Percentiles rank a stretch among this genome's conserved stretches.
These are phyloP conservation scores for Hippopotamus amphibius DNA, from an alignment of 2,113 vertebrate genomes.

Conservation along the genomic window DNA sequence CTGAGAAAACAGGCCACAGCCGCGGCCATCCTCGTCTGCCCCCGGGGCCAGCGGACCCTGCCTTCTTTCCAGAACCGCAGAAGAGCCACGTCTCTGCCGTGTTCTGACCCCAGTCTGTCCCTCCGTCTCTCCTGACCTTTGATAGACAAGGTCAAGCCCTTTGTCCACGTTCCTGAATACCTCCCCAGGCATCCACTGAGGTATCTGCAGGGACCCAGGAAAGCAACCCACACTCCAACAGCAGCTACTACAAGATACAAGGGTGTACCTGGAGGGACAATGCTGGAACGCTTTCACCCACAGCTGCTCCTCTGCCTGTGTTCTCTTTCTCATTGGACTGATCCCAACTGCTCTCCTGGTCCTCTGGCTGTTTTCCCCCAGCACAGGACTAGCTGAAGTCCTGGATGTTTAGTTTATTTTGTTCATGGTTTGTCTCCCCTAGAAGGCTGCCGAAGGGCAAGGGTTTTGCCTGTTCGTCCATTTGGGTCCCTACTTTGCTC, in stretches of 20 bases:
- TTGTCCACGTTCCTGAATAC: not conserved
- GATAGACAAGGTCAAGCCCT: not conserved
- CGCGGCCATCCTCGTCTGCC: accelerated
- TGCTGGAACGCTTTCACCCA: accelerated
- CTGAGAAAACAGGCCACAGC: not conserved
- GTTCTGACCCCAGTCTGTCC: not conserved
- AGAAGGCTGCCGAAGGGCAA: not conserved
- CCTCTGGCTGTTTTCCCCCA: not conserved
- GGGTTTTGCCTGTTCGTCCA: not conserved
- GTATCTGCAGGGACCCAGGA: not conserved
- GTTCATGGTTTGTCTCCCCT: not conserved
- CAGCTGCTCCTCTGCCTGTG: not conserved
- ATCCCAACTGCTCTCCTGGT: not conserved
- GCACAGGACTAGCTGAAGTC: not conserved
- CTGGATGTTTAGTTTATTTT: not conserved
- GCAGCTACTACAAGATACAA: not conserved
- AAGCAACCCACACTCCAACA: not conserved
- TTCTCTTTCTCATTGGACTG: not conserved
- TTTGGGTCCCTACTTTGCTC: not conserved
- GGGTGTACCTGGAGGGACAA: not conserved
- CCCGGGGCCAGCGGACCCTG: accelerated
- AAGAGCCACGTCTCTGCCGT: not conserved
- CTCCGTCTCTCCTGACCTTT: not conserved
- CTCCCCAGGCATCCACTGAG: not conserved
- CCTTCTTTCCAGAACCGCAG: not conserved